phyloP scores from a whole-genome alignment of 2,797 vertebrate genomes.

The Aeoliscus strigatus region DNA sequence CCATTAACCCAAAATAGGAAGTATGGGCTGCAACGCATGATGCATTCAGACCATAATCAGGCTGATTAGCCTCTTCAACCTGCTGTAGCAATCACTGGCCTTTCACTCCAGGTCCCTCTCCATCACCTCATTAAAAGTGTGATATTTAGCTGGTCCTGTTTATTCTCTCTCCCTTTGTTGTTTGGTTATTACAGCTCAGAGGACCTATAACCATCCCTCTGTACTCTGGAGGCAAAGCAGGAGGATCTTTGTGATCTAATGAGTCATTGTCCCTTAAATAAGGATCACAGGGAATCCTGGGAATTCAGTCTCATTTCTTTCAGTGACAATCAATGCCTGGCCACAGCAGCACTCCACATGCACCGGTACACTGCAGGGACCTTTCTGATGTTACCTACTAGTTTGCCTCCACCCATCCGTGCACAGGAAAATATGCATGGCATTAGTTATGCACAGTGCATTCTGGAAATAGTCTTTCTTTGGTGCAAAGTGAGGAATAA shows the following conservation, averaged over 20 bases:
- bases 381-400: constrained; percentile 9
- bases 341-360: background rate
- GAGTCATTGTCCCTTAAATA: constrained; percentile 35
- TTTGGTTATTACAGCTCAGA: constrained; percentile 33
- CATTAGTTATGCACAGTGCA: constrained; percentile 40
- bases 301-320: constrained; percentile 10
- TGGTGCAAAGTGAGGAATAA: constrained; percentile 39
- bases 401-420: constrained; percentile 28
- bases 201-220: constrained; percentile 39
- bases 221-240: constrained; percentile 33
- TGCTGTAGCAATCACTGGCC: constrained; percentile 22
- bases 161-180: constrained; percentile 31
- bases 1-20: too few species aligned
- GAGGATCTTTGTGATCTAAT: constrained; percentile 50
- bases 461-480: constrained; percentile 37
- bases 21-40: too few species aligned
- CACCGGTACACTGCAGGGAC: constrained; percentile 2
- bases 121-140: constrained; percentile 1
- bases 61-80: too few species aligned
- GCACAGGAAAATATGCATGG: constrained; percentile 28
- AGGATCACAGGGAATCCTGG: constrained; percentile 33
- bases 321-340: too few species aligned
- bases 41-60: too few species aligned
- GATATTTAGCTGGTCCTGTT: constrained; percentile 4
- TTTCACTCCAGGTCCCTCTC: constrained; percentile 1